Evolutionary conservation across 2,888 invertebrate genomes (phyloP), one percentile per base, ranked within the genome.

Genomic region (Thymelicus sylvestris): DNA sequence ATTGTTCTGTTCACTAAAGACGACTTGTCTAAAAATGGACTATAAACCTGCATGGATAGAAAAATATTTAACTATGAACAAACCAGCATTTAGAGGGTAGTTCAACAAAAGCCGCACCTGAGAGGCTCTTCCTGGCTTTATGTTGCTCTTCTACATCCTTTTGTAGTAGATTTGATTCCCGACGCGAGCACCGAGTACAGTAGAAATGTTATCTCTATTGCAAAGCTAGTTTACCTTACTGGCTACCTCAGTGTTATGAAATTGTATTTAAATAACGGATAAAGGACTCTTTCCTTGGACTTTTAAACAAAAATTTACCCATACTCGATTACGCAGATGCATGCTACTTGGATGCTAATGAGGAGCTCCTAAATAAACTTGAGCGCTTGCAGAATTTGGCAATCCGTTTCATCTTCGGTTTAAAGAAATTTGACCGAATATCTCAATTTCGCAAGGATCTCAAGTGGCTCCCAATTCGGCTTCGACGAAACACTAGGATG

Each of bases 71-170:
- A 52, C 8, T 31, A 31, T 12, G 4, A 63, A 31, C 63, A 50
- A 66, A 66, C 55, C 66, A n/a, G 39, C 7, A 19, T 12, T 41
- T 19, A 4, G 13, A 8, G 6, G 24, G 10, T 57, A 24, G 55
- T 57, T 13, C 8, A n/a, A 13, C 19, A 10, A n/a, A 52, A 7
- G 12, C 19, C 31, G 24, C 24, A 47, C 12, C 39, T 65, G 15
- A 64, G 64, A 52, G 63, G 15, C 31, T 63, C 63, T 24, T 48
- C 13, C 52, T 39, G 55, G 57, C 66, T 65, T 65, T 57, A 55
- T 66, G 66, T 44, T 66, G n/a, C 55, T 66, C 57, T 66, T 44
- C 66, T 66, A 44, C 44, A 66, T 66, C 66, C 66, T 65, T 65
- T 65, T 66, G 66, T 44, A 66, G 41, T 57, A 44, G 55, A 66